Conservation (phyloP, 2,797 vertebrate species). For the Protosalanx chinensis region DNA sequence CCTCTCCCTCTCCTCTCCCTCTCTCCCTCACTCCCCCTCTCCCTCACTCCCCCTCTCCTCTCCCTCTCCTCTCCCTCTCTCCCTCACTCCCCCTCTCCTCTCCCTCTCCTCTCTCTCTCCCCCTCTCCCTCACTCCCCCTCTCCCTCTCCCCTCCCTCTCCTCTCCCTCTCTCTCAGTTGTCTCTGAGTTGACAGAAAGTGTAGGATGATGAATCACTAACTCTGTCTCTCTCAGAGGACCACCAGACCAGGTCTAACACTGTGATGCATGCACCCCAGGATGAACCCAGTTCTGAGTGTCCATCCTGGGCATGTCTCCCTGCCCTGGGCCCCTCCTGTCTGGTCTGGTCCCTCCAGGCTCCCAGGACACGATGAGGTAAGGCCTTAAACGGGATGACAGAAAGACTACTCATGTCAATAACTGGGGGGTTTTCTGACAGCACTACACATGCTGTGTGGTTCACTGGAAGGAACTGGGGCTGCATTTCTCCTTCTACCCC, state of each 20-base stretch:
- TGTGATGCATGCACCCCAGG: constrained; percentile 31
- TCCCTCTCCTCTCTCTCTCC: not conserved
- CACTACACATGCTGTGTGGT: too few relatives aligned
- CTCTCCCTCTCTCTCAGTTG: constrained; percentile 14
- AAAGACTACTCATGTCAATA: constrained; percentile 1
- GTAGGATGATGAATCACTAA: constrained; percentile 48
- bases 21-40: too few relatives aligned
- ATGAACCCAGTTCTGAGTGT: constrained; percentile 12
- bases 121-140: not conserved
- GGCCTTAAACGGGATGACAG: constrained; percentile 2
- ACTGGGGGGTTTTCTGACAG: too few relatives aligned
- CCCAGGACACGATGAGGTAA: not conserved
- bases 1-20: too few relatives aligned
- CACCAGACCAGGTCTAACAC: constrained; percentile 31
- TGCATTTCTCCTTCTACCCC: not conserved
- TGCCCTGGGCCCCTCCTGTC: not conserved
- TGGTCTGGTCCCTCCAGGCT: not conserved
- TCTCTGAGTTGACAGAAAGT: constrained; percentile 35
- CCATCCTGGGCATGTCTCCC: constrained; percentile 9
- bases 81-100: not conserved
- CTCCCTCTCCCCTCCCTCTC: not conserved
- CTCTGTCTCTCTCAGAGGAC: constrained; percentile 43
- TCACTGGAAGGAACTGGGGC: not conserved
- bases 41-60: too few relatives aligned
- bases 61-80: not conserved